Evolutionary conservation across 2,113 vertebrate species (phyloP), one percentile per base, ranked within the genome.

Genomic region (Carassius gibelio): DNA sequence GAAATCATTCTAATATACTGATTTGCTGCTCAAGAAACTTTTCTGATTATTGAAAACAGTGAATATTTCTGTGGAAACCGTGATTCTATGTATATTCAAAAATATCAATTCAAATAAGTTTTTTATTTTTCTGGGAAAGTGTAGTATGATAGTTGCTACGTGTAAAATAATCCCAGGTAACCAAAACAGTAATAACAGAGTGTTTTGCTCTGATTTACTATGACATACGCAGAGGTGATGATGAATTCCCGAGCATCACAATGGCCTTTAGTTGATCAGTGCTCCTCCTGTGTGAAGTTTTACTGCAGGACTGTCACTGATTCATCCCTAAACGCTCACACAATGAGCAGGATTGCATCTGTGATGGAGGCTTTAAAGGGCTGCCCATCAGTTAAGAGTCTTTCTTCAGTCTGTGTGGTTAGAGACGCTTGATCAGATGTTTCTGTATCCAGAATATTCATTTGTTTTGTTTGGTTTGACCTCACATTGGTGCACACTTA

Each of bases 301-400:
- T 59, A 79, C 76, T 57, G 50, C 50, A 74, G 88, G 85, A 72
- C 85, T 57, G 76, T 19, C 50, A 34, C n/a, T 17, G 59, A 38
- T 71, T 80, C 72, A 64, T 85, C 84, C 86, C 19, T 42, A 55
- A 81, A 75, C 64, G 52, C 85, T 81, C 90, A 86, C 90, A 76
- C 79, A 93, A 92, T 85, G 83, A 84, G 79, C 89, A 81, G 78
- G 87, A 89, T 86, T 89, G 88, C 89, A 80, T 93, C 90, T 91
- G 83, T 91, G 92, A 92, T 91, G 93, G 91, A 30, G 93, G 91
- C 92, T 94, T 94, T 93, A 59, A 92, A 92, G 87, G 74, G 84
- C 19, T 84, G 88, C 94, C 94, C 92, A 95, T 95, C 94, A 94
- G 94, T 95, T 95, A 95, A 95, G 93, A 75, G 19, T 42, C 69